phyloP scores from a whole-genome alignment of 2,797 vertebrate species.

The Thalassophryne amazonica region DNA sequence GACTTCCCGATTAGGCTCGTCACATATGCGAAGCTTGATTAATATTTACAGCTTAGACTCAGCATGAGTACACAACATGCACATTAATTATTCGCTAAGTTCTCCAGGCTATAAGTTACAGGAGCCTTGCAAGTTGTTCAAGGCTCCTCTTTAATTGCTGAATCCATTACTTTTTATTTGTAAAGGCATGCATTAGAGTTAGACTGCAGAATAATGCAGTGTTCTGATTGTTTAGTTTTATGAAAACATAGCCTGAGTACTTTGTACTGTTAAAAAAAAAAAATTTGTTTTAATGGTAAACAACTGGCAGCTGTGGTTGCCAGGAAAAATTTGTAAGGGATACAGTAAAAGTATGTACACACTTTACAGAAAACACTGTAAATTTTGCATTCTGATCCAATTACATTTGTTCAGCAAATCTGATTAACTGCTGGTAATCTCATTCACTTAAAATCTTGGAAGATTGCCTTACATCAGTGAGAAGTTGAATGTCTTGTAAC shows the following conservation, averaged over 20 bases:
- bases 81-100: conserved; percentile 75
- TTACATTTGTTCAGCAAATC: too few species aligned
- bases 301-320: too few species aligned
- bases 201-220: conserved; percentile 13
- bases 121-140: conserved; percentile 55
- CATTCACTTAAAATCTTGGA: too few species aligned
- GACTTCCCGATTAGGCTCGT: conserved; percentile 55
- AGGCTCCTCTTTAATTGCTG: conserved; percentile 71
- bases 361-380: too few species aligned
- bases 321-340: too few species aligned
- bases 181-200: conserved; percentile 17
- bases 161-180: conserved; percentile 66
- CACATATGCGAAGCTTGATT: conserved; percentile 70
- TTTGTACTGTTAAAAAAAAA: too few species aligned
- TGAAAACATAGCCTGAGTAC: conserved; percentile 18
- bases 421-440: too few species aligned
- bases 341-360: too few species aligned
- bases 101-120: conserved; percentile 64
- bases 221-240: conserved; percentile 8
- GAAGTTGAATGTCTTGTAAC: too few species aligned
- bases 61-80: conserved; percentile 65
- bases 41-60: conserved; percentile 76
- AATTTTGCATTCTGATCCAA: too few species aligned
- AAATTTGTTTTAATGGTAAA: too few species aligned
- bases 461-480: too few species aligned